Percentiles rank a stretch among this genome's conserved stretches.
Evolutionary conservation across 2,113 vertebrate genomes (phyloP).

Genomic region (Origma solitaria): DNA sequence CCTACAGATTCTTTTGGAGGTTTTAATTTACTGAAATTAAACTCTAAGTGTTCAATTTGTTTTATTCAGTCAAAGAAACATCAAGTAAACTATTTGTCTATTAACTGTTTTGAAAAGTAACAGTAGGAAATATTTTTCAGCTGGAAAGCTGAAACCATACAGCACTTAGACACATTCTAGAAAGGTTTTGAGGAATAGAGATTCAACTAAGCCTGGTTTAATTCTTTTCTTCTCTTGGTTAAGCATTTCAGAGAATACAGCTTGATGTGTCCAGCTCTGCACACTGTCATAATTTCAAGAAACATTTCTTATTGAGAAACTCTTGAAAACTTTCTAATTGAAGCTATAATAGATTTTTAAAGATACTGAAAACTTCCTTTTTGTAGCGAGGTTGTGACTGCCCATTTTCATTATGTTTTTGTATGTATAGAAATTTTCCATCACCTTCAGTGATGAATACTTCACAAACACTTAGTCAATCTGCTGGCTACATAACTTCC

Average conservation of each 20-base stretch:
- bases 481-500: neutral
- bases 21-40: neutral
- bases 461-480: neutral
- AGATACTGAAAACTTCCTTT: neutral
- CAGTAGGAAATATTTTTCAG: neutral
- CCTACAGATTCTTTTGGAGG: neutral
- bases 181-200: neutral
- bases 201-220: neutral
- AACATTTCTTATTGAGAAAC: neutral
- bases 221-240: neutral
- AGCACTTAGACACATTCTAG: neutral
- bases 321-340: neutral
- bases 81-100: neutral
- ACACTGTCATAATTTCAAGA: neutral
- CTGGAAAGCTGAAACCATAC: neutral
- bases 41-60: neutral
- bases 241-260: neutral
- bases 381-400: neutral
- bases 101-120: neutral
- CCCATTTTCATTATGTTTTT: neutral
- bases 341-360: neutral
- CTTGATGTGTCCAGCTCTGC: neutral
- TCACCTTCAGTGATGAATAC: neutral
- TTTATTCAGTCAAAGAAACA: neutral
- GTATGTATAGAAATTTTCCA: neutral